phyloP scores from a whole-genome alignment of 2,797 vertebrate genomes.

The Sebastes minor region DNA sequence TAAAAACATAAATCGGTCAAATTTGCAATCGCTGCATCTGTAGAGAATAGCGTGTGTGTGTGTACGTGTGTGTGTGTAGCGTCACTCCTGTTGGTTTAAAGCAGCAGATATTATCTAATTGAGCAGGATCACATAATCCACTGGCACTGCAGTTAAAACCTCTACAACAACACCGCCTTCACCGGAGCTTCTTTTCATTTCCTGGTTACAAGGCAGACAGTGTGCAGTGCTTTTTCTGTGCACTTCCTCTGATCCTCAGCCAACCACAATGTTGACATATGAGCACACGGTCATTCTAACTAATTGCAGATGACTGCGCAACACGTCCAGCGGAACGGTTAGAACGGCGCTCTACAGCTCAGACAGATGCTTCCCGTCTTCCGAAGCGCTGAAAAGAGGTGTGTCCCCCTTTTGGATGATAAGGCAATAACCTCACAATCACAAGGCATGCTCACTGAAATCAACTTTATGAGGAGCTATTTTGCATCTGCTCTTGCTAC shows the following conservation, averaged over 20 bases:
- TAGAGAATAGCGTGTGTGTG: background rate
- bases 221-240: conserved; percentile 28
- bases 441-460: conserved; percentile 51
- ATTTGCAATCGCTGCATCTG: background rate
- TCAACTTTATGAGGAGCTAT: conserved; percentile 66
- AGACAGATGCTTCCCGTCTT: conserved; percentile 71
- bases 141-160: conserved; percentile 40
- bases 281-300: conserved; percentile 58
- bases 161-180: conserved; percentile 38
- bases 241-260: conserved; percentile 58
- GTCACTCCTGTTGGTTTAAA: conserved; percentile 26
- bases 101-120: conserved; percentile 53
- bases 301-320: conserved; percentile 68
- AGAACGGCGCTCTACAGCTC: conserved; percentile 26
- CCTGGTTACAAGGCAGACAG: conserved; percentile 30
- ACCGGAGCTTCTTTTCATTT: conserved; percentile 54
- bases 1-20: no score
- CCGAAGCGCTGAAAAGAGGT: conserved; percentile 42
- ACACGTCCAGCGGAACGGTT: conserved; percentile 44
- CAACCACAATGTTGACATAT: conserved; percentile 62
- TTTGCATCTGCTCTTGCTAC: conserved; percentile 70
- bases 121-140: conserved; percentile 49
- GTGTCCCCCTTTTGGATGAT: conserved; percentile 60
- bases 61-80: background rate
- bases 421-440: conserved; percentile 60